Percentiles rank a stretch among this genome's conserved stretches.
These are phyloP conservation scores for Bufotes viridis DNA, from an alignment of 2,797 vertebrate genomes.

Conservation along the genomic window DNA sequence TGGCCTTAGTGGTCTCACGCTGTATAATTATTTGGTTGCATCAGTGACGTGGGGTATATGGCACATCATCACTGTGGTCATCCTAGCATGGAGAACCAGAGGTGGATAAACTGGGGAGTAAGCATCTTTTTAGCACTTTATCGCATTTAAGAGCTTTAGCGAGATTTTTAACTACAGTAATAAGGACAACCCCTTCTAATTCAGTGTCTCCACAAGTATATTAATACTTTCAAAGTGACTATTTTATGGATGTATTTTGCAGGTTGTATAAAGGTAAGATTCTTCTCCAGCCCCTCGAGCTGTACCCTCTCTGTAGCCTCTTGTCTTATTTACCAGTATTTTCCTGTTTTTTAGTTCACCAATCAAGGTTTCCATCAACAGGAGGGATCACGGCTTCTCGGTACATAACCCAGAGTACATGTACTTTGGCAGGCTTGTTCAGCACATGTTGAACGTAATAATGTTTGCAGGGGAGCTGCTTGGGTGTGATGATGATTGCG, in stretches of 20 bases:
- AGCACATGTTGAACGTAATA: conserved; percentile 19
- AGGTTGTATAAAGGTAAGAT: not conserved
- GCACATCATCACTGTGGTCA: too few relatives aligned
- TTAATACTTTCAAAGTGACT: not conserved
- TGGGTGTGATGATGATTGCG: conserved; percentile 9
- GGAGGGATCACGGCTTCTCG: not conserved
- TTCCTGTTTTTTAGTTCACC: not conserved
- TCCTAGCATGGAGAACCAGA: too few relatives aligned
- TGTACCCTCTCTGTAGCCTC: not conserved
- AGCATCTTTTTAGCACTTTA: too few relatives aligned
- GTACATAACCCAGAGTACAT: conserved; percentile 20
- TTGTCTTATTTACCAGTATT: not conserved
- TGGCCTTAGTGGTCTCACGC: too few relatives aligned
- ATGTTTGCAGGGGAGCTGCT: conserved; percentile 10
- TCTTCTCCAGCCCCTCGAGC: not conserved
- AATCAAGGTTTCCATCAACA: conserved; percentile 16
- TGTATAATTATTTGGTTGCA: too few relatives aligned
- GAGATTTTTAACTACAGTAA: too few relatives aligned
- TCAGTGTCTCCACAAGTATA: too few relatives aligned
- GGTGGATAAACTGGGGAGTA: too few relatives aligned
- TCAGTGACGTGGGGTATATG: too few relatives aligned
- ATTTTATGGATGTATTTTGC: not conserved
- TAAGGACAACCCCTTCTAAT: too few relatives aligned
- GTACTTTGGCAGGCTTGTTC: conserved; percentile 11
- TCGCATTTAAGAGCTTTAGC: too few relatives aligned